A percentile compares a stretch with the other conserved stretches of the same genome.
These are phyloP conservation scores for Thunnus thynnus DNA, from an alignment of 2,113 vertebrate species.

Conservation along the genomic window DNA sequence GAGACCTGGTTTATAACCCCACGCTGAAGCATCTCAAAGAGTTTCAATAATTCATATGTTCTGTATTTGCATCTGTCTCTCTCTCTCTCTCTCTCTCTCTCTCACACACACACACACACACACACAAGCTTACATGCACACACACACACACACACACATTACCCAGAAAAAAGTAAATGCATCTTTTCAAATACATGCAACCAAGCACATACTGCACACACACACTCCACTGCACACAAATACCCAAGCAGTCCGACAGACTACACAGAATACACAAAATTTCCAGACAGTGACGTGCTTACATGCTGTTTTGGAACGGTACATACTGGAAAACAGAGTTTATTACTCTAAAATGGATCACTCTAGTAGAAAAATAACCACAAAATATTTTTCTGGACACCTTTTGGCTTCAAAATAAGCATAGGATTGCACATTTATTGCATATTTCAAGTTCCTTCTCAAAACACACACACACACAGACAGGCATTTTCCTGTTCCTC, in stretches of 20 bases:
- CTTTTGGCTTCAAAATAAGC: too few species aligned
- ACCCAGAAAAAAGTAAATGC: too few species aligned
- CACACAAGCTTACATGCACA: not conserved
- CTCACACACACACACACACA: constrained; percentile 6
- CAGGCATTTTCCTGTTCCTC: too few species aligned
- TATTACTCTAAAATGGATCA: too few species aligned
- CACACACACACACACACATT: not conserved
- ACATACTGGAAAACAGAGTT: too few species aligned
- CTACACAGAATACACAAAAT: not conserved
- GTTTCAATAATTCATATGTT: constrained; percentile 65
- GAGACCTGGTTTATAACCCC: constrained; percentile 6
- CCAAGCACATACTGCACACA: constrained; percentile 3
- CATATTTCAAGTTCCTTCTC: too few species aligned
- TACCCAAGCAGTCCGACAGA: not conserved
- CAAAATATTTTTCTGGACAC: too few species aligned
- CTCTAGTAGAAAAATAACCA: too few species aligned
- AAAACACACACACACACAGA: too few species aligned
- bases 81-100: not conserved
- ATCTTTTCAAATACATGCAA: not conserved
- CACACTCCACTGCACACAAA: not conserved
- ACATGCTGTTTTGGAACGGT: too few species aligned
- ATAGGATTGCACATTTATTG: too few species aligned
- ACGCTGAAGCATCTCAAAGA: constrained; percentile 36
- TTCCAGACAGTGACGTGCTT: not conserved
- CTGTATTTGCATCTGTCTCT: constrained; percentile 19